Evolutionary conservation across 37 sponge, comb jelly and placozoan species (phyloP).

Genomic region (Cladorhizidae sp.): DNA sequence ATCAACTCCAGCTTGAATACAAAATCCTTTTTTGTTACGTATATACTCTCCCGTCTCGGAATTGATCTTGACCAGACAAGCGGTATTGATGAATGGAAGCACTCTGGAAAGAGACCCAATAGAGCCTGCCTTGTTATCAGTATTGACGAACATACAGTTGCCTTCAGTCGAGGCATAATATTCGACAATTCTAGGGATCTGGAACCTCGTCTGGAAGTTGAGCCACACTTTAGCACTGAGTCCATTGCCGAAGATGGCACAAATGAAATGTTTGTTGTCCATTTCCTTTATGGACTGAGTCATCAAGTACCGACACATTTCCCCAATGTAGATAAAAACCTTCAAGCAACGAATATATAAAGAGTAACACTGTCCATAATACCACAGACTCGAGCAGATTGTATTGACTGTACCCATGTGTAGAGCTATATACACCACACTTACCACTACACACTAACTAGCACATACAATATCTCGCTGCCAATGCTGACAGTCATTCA

Average conservation of each 20-base stretch:
- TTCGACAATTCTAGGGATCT: slow-evolving; percentile 69
- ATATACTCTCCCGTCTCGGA: slow-evolving; percentile 59
- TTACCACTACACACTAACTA: too few relatives aligned
- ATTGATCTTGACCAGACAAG: slow-evolving; percentile 44
- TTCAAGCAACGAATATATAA: too few relatives aligned
- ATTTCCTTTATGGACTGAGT: slow-evolving; percentile 71
- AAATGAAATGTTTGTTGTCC: slow-evolving; percentile 73
- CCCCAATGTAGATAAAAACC: slow-evolving; percentile 86
- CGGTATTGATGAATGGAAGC: slow-evolving; percentile 26
- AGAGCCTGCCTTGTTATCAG: slow-evolving; percentile 49
- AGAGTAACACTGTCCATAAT: too few relatives aligned
- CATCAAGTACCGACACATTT: slow-evolving; percentile 83
- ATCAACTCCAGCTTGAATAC: slow-evolving; percentile 36
- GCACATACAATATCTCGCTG: too few relatives aligned
- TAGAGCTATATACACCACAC: too few relatives aligned
- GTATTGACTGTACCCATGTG: too few relatives aligned
- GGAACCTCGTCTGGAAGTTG: slow-evolving; percentile 71
- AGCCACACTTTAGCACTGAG: slow-evolving; percentile 76
- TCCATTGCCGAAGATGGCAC: slow-evolving; percentile 75
- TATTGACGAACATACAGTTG: slow-evolving; percentile 44
- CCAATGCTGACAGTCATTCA: too few relatives aligned
- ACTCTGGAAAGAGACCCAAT: slow-evolving; percentile 44
- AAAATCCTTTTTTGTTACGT: slow-evolving; percentile 65
- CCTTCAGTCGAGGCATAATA: slow-evolving; percentile 95
- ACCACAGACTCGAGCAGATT: too few relatives aligned